Conservation (phyloP, 1,140 invertebrate genomes). For the Manduca sexta region DNA sequence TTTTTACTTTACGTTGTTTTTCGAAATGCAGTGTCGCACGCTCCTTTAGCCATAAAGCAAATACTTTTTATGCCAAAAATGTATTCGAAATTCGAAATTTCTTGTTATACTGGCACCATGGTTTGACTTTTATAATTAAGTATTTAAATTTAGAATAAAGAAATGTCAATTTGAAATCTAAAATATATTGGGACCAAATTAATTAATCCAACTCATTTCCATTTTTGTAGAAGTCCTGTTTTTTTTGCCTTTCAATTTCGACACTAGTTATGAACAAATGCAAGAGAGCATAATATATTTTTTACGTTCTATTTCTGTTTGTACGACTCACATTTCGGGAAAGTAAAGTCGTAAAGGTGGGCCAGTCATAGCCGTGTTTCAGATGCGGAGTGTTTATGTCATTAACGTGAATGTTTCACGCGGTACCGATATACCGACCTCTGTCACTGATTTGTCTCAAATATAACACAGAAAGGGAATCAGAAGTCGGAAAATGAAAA, state of each 20-base stretch:
- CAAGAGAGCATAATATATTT: no score
- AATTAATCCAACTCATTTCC: no score
- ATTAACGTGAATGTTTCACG: constrained; percentile 38
- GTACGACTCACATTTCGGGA: constrained; percentile 7
- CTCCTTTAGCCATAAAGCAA: constrained; percentile 1
- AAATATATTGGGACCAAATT: no score
- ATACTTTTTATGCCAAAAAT: background rate
- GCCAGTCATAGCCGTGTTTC: constrained; percentile 37
- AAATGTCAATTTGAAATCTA: no score
- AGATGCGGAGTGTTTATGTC: constrained; percentile 16
- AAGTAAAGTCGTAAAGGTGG: constrained; percentile 17
- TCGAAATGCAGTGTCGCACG: constrained; percentile 15
- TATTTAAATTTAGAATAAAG: background rate
- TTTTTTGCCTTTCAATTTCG: no score
- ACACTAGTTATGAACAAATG: no score
- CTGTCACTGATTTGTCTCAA: constrained; percentile 3
- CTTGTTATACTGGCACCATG: no score
- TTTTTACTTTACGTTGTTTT: constrained; percentile 27
- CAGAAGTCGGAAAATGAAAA: no score
- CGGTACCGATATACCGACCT: background rate
- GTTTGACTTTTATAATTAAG: no score
- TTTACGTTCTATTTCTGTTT: no score
- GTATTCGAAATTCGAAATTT: no score
- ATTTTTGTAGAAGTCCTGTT: constrained; percentile 7
- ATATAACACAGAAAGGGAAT: background rate